Percentiles rank a stretch among this genome's conserved stretches.
phyloP scores from a whole-genome alignment of 2,888 invertebrate genomes.

The Thelaira solivaga region DNA sequence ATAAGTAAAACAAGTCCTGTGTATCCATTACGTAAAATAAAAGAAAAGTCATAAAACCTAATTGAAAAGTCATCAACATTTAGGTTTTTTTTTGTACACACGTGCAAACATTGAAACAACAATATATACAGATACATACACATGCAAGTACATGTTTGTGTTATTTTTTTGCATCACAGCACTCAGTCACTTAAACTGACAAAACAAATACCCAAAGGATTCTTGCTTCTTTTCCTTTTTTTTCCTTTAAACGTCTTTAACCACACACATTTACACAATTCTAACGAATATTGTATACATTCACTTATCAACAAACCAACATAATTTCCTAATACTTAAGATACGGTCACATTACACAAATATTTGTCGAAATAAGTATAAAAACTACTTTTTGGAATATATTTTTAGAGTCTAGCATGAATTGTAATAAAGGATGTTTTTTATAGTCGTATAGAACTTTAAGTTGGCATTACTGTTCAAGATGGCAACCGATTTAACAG shows the following conservation, averaged over 20 bases:
- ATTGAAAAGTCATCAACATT: conserved; percentile 68
- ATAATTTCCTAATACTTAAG: conserved; percentile 1
- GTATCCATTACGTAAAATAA: conserved; percentile 62
- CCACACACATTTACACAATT: conserved; percentile 15
- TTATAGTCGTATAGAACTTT: no score
- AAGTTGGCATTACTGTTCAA: no score
- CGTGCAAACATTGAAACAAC: not conserved
- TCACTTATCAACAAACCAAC: not conserved
- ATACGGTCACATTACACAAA: no score
- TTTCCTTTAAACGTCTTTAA: not conserved
- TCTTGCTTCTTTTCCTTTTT: not conserved
- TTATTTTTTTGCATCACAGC: conserved; percentile 51
- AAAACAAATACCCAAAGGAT: conserved; percentile 64
- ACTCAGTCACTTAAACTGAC: conserved; percentile 65
- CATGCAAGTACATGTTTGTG: conserved; percentile 10
- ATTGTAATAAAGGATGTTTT: no score
- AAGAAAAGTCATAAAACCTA: conserved; percentile 66
- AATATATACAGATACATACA: not conserved
- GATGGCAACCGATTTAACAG: no score
- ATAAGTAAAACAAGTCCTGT: conserved; percentile 37
- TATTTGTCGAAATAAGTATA: no score
- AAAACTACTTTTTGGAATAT: no score
- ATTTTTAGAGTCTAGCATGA: no score
- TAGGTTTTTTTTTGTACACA: conserved; percentile 47
- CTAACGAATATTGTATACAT: not conserved